phyloP scores from a whole-genome alignment of 2,797 vertebrate genomes.

The Bradypus variegatus region DNA sequence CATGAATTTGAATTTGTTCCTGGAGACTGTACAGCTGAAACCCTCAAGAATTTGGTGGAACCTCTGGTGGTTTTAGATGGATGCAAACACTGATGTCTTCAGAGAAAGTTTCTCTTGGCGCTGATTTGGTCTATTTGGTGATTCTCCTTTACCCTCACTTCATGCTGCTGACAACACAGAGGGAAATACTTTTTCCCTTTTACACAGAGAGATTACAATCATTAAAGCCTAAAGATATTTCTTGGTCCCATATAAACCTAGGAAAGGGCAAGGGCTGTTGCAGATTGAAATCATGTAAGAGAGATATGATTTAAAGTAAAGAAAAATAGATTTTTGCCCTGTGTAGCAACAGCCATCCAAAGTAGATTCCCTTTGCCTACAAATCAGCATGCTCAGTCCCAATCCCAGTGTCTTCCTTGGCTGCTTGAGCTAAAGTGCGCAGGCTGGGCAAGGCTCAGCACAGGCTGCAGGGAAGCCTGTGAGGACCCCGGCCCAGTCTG shows the following conservation, averaged over 20 bases:
- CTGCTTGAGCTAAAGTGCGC: background rate
- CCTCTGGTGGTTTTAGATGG: conserved; percentile 29
- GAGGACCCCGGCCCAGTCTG: background rate
- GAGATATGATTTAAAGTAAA: conserved; percentile 16
- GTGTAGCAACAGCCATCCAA: background rate
- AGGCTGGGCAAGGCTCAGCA: background rate
- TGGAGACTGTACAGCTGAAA: background rate
- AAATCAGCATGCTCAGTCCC: background rate
- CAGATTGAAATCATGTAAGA: background rate
- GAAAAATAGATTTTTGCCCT: background rate
- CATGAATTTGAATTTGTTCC: background rate
- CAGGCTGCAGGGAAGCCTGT: background rate
- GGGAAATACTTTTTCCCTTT: background rate
- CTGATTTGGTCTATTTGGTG: background rate
- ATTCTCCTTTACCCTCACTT: background rate
- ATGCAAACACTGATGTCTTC: background rate
- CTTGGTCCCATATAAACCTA: background rate
- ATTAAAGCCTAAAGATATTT: background rate
- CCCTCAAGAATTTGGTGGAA: background rate
- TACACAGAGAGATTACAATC: background rate
- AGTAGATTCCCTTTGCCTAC: background rate
- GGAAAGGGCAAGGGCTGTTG: background rate
- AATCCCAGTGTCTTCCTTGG: background rate
- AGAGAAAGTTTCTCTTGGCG: conserved; percentile 26
- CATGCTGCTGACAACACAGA: background rate